Evolutionary conservation across 2,888 invertebrate genomes (phyloP).

Genomic region (Oxytorus armatus): DNA sequence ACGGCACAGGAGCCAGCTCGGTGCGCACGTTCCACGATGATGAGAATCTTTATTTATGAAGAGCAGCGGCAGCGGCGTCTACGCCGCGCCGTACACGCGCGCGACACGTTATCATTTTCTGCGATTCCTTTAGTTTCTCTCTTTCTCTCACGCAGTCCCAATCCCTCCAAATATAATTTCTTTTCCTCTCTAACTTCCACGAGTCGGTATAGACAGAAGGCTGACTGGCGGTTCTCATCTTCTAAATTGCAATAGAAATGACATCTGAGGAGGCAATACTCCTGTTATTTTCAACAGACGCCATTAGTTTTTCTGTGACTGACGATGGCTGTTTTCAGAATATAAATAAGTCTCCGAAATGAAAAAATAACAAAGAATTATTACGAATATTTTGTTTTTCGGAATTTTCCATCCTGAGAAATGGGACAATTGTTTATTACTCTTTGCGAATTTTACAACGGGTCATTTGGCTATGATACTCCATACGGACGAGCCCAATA

Average conservation of each 20-base stretch:
- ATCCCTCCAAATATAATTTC: constrained; percentile 40
- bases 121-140: constrained; percentile 63
- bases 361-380: neutral
- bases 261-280: neutral
- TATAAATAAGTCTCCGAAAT: neutral
- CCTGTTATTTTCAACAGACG: constrained; percentile 2
- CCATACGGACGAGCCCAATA: neutral
- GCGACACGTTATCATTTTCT: constrained; percentile 70
- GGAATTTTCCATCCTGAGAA: neutral
- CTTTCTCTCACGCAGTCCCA: constrained; percentile 26
- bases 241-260: constrained; percentile 31
- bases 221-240: constrained; percentile 18
- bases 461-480: neutral
- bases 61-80: constrained; percentile 54
- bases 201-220: neutral
- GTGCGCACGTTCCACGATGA: constrained; percentile 65
- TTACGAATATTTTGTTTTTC: neutral
- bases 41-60: constrained; percentile 79
- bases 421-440: neutral
- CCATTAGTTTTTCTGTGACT: neutral
- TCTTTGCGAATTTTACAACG: no score
- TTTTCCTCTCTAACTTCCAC: constrained; percentile 2
- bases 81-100: constrained; percentile 64
- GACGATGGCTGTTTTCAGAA: no score
- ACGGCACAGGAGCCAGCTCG: constrained; percentile 53